These are phyloP conservation scores for Hipparchia sbordonii DNA, from an alignment of 2,888 invertebrate species.

Conservation along the genomic window DNA sequence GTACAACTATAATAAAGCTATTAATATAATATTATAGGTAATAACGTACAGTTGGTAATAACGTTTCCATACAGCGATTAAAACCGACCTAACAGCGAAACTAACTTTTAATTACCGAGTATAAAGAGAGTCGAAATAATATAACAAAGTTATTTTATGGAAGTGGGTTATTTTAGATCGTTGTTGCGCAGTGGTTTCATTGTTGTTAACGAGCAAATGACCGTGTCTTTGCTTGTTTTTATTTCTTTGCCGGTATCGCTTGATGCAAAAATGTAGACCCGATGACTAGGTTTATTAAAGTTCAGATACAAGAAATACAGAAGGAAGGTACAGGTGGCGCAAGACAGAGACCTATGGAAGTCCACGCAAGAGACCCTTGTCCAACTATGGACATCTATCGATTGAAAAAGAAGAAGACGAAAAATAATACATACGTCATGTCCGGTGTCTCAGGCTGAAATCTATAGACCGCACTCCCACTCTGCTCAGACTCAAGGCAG, in stretches of 20 bases:
- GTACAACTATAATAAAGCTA: conserved; percentile 6
- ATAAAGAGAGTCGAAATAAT: conserved; percentile 24
- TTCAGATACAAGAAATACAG: too few relatives aligned
- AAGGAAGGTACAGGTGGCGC: too few relatives aligned
- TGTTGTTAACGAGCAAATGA: neutral
- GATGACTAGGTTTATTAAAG: too few relatives aligned
- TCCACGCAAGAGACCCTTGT: too few relatives aligned
- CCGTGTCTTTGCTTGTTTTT: neutral
- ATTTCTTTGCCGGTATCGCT: neutral
- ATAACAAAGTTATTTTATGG: conserved; percentile 26
- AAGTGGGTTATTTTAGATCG: conserved; percentile 23
- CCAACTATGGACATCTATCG: too few relatives aligned
- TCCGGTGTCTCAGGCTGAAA: too few relatives aligned
- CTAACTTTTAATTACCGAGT: conserved; percentile 22
- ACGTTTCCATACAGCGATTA: conserved; percentile 16
- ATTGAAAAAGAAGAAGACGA: too few relatives aligned
- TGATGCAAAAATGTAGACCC: too few relatives aligned
- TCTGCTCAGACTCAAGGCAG: too few relatives aligned
- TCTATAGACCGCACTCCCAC: too few relatives aligned
- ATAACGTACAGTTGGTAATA: conserved; percentile 13
- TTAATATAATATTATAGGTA: conserved; percentile 14
- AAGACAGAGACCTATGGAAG: too few relatives aligned
- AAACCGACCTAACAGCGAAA: conserved; percentile 3
- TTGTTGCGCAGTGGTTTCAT: conserved; percentile 22
- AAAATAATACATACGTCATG: too few relatives aligned